These are phyloP conservation scores for Dasypolia templi DNA, from an alignment of 2,888 invertebrate species.

Conservation along the genomic window DNA sequence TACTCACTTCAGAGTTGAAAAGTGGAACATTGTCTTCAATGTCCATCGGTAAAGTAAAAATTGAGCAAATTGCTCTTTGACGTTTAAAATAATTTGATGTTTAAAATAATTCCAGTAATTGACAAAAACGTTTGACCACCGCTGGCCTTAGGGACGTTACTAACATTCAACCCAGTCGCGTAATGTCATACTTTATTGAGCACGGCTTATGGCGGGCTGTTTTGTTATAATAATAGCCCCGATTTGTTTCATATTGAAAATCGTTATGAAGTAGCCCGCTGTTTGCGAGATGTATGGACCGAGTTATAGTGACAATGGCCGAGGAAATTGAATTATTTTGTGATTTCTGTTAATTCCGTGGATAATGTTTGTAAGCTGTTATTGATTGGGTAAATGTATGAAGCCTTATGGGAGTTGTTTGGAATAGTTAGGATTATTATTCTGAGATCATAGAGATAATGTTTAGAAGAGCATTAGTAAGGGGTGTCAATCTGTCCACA, in stretches of 20 bases:
- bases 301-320: slow-evolving; percentile 22
- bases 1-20: background rate
- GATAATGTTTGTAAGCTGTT: background rate
- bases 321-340: slow-evolving; percentile 23
- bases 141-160: slow-evolving; percentile 28
- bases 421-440: background rate
- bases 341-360: slow-evolving; percentile 1
- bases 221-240: slow-evolving; percentile 63
- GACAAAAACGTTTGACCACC: slow-evolving; percentile 53
- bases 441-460: too few species aligned
- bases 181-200: slow-evolving; percentile 67
- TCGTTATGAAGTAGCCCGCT: slow-evolving; percentile 50
- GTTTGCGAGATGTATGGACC: slow-evolving; percentile 34
- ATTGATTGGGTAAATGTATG: background rate
- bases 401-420: background rate
- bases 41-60: too few species aligned
- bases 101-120: background rate
- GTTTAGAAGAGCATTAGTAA: too few species aligned
- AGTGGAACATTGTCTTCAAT: background rate
- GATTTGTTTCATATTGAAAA: slow-evolving; percentile 63
- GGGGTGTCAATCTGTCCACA: too few species aligned
- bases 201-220: slow-evolving; percentile 59
- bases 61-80: background rate
- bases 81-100: background rate
- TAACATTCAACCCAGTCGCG: slow-evolving; percentile 51